Evolutionary conservation across 2,888 invertebrate species (phyloP), one percentile per base, ranked within the genome.

Genomic region (Agrotis clavis): DNA sequence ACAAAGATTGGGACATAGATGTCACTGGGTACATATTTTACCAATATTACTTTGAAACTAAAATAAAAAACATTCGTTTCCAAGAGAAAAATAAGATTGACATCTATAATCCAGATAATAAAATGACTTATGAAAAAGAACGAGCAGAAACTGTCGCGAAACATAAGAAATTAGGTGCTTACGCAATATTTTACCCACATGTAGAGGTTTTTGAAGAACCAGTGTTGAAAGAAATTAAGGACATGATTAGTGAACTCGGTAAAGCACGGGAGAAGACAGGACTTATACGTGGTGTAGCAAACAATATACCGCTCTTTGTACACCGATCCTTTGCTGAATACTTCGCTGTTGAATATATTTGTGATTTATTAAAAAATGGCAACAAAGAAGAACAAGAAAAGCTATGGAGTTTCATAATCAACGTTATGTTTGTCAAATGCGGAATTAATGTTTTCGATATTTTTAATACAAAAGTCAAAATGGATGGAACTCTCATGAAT

Each of bases 131-230:
- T 62, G 71, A 80, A 25, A 77, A 62, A 53, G 71, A 79, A 53
- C 56, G 63, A 2, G 64, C 51, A 25, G 65, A 63, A 1, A 75
- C 65, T 66, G 30, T 63, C 4, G 47, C n/a, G 35, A 66, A 73
- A 45, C 83, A 82, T 57, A 79, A 74, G 30, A 74, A 78, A 48
- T 63, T 82, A 16, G 77, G 80, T 13, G 72, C 77, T 11, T 76
- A 60, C 47, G 48, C 71, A 18, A 47, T 79, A 57, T 72, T 74
- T 72, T 56, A 56, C 11, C 64, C 68, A 19, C 9, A 35, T 18
- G 9, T 21, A 9, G 47, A 64, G 18, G 16, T 69, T 18, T 69
- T 69, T 64, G 68, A 69, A 54, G 63, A 35, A 48, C 47, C 30
- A 0, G 64, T 25, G 13, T 21, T 69, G 11, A 9, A 56, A 48